phyloP scores from a whole-genome alignment of 2,888 invertebrate genomes.

The Dasypogon diadema region DNA sequence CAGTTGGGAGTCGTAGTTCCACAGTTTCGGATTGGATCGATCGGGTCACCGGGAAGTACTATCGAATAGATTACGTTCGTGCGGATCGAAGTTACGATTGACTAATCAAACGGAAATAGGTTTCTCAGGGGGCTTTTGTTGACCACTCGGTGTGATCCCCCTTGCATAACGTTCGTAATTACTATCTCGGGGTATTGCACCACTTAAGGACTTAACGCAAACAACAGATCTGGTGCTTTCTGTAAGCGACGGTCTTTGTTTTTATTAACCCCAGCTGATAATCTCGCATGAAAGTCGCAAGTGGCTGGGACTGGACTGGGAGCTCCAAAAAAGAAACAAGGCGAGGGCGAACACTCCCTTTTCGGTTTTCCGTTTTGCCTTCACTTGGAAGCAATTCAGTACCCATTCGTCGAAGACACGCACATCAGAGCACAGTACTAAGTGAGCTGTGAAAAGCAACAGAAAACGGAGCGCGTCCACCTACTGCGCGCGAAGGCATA shows the following conservation, averaged over 20 bases:
- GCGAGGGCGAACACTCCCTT: slow-evolving; percentile 34
- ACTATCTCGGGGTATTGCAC: too few relatives aligned
- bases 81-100: background rate
- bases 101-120: background rate
- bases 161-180: too few relatives aligned
- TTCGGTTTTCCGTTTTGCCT: slow-evolving; percentile 8
- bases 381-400: background rate
- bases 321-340: slow-evolving; percentile 19
- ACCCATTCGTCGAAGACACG: background rate
- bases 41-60: slow-evolving; percentile 6
- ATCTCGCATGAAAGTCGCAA: slow-evolving; percentile 14
- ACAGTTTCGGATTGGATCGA: slow-evolving; percentile 6
- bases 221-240: background rate
- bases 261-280: slow-evolving; percentile 1
- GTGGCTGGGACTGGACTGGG: slow-evolving; percentile 16
- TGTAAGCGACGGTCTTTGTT: background rate
- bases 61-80: slow-evolving; percentile 1
- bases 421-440: background rate
- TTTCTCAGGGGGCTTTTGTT: background rate
- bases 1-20: slow-evolving; percentile 14
- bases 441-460: background rate
- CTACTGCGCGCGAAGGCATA: background rate
- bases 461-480: slow-evolving; percentile 6
- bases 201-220: too few relatives aligned
- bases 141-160: background rate